phyloP scores from a whole-genome alignment of 2,797 vertebrate genomes.

The Chelon labrosus region DNA sequence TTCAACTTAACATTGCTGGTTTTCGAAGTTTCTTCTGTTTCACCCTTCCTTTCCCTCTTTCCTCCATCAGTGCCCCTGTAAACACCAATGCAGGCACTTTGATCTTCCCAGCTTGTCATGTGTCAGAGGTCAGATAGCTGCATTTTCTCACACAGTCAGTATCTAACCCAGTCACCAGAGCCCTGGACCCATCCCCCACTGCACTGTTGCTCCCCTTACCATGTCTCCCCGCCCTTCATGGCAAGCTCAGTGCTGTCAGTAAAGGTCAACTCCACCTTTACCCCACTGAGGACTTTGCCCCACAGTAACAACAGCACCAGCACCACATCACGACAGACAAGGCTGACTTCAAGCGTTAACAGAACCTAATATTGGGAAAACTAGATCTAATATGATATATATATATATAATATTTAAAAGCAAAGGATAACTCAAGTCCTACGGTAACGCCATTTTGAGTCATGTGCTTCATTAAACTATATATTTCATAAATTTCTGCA shows the following conservation, averaged over 20 bases:
- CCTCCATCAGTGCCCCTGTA: conserved; percentile 38
- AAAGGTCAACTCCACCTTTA: conserved; percentile 79
- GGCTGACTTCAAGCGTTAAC: conserved; percentile 19
- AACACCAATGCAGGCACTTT: conserved; percentile 66
- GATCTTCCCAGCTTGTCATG: conserved; percentile 71
- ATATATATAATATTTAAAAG: too few species aligned
- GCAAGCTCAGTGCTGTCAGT: conserved; percentile 58
- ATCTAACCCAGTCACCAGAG: conserved; percentile 64
- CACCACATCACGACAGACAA: conserved; percentile 21
- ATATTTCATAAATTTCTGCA: neutral
- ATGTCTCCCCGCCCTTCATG: conserved; percentile 43
- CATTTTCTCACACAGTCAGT: conserved; percentile 71
- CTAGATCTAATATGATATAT: neutral
- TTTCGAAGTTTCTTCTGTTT: neutral
- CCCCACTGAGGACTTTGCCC: conserved; percentile 41
- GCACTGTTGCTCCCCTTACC: conserved; percentile 53
- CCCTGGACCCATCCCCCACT: conserved; percentile 32
- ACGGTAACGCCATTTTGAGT: neutral
- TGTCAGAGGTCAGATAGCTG: conserved; percentile 80
- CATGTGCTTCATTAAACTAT: neutral
- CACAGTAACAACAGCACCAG: conserved; percentile 29
- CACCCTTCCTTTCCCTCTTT: neutral
- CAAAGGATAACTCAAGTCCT: too few species aligned
- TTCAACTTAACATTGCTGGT: neutral
- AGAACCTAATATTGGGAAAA: neutral